Conservation (phyloP, 1,140 invertebrate species). For the Armadillidium nasatum region DNA sequence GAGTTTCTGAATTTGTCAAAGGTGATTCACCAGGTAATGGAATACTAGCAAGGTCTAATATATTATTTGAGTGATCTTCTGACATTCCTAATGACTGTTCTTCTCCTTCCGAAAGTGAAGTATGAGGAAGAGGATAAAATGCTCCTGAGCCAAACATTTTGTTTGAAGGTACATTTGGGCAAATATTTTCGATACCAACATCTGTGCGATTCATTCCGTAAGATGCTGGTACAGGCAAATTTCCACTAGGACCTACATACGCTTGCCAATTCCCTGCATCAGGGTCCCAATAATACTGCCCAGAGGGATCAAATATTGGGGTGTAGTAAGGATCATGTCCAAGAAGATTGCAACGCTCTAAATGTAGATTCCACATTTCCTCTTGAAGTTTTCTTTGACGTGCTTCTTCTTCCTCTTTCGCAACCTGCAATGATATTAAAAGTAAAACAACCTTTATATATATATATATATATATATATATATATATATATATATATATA, state of each 20-base stretch:
- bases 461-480: no score
- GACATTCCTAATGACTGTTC: not conserved
- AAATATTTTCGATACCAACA: constrained; percentile 7
- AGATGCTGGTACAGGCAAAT: constrained; percentile 35
- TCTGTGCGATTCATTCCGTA: constrained; percentile 31
- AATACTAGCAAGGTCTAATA: constrained; percentile 34
- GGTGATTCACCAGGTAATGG: constrained; percentile 34
- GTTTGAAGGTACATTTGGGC: not conserved
- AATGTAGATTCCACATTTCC: constrained; percentile 60
- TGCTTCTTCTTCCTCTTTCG: constrained; percentile 54
- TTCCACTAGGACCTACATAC: constrained; percentile 33
- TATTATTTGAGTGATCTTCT: constrained; percentile 19
- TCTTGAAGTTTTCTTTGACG: constrained; percentile 59
- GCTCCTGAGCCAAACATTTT: not conserved
- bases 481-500: no score
- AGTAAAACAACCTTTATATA: not conserved
- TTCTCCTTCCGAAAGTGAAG: not conserved
- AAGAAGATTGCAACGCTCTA: constrained; percentile 52
- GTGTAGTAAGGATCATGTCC: constrained; percentile 47
- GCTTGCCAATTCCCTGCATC: constrained; percentile 36
- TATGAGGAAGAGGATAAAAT: constrained; percentile 4
- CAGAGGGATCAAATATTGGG: constrained; percentile 43
- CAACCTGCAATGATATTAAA: constrained; percentile 31
- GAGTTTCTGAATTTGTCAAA: constrained; percentile 21
- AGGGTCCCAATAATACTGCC: constrained; percentile 42